These are phyloP conservation scores for Parauchenoglanis ngamensis DNA, from an alignment of 2,797 vertebrate species.

Conservation along the genomic window DNA sequence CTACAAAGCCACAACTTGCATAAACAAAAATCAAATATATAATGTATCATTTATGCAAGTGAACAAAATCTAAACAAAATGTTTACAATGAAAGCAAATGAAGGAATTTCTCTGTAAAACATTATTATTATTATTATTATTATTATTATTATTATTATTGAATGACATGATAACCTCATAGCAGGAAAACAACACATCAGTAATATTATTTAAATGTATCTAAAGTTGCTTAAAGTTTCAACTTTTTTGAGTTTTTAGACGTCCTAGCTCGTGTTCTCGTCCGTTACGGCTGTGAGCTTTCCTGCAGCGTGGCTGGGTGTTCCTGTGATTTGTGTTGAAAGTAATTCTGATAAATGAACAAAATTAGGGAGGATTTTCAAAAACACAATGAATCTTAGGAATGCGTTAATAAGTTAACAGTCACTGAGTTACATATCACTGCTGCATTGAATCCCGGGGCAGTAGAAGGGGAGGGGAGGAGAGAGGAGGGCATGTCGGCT, in stretches of 20 bases:
- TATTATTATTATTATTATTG: not conserved
- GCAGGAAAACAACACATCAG: not conserved
- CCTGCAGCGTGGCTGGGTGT: no score
- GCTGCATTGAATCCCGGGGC: not conserved
- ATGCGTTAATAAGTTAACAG: constrained; percentile 40
- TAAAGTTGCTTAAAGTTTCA: not conserved
- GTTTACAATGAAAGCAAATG: not conserved
- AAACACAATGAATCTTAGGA: constrained; percentile 30
- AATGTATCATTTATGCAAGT: not conserved
- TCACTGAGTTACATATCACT: constrained; percentile 25
- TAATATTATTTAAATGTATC: not conserved
- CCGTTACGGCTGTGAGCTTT: not conserved
- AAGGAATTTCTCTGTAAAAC: not conserved
- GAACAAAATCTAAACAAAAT: not conserved
- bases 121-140: constrained; percentile 1
- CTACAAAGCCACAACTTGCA: not conserved
- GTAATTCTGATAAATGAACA: constrained; percentile 12
- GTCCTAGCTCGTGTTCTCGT: not conserved
- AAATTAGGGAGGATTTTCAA: constrained; percentile 5
- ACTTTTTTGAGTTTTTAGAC: not conserved
- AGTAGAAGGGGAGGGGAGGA: not conserved
- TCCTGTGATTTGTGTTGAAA: not conserved
- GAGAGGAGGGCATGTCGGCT: constrained; percentile 5
- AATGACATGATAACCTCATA: not conserved
- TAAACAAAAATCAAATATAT: not conserved